These are phyloP conservation scores for Temnopleurus reevesii DNA, from an alignment of 53 echinoderm and acorn worm genomes.

Conservation along the genomic window DNA sequence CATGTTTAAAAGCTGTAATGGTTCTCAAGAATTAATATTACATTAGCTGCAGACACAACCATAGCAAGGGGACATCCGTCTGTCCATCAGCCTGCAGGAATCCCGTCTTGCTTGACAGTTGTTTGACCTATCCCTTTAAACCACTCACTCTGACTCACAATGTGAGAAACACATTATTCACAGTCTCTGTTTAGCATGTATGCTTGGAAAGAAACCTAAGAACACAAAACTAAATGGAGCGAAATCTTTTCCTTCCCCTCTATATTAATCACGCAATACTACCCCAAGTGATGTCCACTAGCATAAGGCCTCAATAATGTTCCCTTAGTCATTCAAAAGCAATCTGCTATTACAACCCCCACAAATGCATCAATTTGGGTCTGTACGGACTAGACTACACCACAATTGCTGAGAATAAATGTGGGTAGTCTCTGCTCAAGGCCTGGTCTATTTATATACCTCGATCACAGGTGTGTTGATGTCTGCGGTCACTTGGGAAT, in stretches of 20 bases:
- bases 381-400: neutral
- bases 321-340: neutral
- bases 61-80: neutral
- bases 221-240: neutral
- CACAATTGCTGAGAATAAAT: neutral
- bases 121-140: slow-evolving; percentile 43
- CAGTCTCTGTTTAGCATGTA: slow-evolving; percentile 20
- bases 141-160: slow-evolving; percentile 11
- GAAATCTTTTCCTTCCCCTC: neutral
- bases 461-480: neutral
- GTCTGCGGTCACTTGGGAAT: neutral
- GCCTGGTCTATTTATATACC: slow-evolving; percentile 2
- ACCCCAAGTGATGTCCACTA: neutral
- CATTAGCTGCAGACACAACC: too few relatives aligned
- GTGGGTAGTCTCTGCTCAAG: slow-evolving; percentile 17
- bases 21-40: too few relatives aligned
- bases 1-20: too few relatives aligned
- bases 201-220: neutral
- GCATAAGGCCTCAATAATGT: neutral
- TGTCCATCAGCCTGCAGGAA: neutral
- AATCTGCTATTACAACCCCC: neutral
- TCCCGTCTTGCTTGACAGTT: neutral
- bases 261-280: neutral
- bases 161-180: slow-evolving; percentile 15
- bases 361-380: neutral